phyloP scores from a whole-genome alignment of 2,888 invertebrate genomes.

The Hydrotaea diabolus region DNA sequence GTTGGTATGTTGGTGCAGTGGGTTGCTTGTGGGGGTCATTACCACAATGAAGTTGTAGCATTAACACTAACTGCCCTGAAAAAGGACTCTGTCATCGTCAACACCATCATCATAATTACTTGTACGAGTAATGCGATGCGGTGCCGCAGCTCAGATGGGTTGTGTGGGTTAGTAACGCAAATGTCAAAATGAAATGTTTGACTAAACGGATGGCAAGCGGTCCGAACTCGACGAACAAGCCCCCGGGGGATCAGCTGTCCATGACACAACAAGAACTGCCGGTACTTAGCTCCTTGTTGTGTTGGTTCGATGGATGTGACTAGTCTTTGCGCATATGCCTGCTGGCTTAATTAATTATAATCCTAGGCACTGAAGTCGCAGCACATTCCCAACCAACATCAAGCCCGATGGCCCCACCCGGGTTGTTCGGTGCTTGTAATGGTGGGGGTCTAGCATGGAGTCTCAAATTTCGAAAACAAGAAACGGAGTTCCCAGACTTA shows the following conservation, averaged over 20 bases:
- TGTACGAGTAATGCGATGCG: neutral
- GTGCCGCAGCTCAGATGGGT: neutral
- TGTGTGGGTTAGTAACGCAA: neutral
- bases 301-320: neutral
- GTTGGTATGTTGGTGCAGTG: too few species aligned
- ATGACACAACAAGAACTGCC: neutral
- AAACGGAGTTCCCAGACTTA: neutral
- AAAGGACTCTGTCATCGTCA: constrained; percentile 41
- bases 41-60: constrained; percentile 35
- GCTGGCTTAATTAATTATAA: constrained; percentile 8
- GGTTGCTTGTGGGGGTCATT: neutral
- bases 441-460: neutral
- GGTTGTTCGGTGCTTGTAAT: neutral
- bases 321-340: neutral
- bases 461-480: neutral
- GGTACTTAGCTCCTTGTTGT: neutral
- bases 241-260: neutral
- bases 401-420: neutral
- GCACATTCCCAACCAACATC: neutral
- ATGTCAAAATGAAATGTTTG: neutral
- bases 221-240: neutral
- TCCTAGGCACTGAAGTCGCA: neutral
- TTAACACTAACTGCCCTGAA: constrained; percentile 22
- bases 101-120: neutral
- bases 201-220: neutral